phyloP scores from a whole-genome alignment of 2,888 invertebrate genomes.

The Oxycera nigricornis region DNA sequence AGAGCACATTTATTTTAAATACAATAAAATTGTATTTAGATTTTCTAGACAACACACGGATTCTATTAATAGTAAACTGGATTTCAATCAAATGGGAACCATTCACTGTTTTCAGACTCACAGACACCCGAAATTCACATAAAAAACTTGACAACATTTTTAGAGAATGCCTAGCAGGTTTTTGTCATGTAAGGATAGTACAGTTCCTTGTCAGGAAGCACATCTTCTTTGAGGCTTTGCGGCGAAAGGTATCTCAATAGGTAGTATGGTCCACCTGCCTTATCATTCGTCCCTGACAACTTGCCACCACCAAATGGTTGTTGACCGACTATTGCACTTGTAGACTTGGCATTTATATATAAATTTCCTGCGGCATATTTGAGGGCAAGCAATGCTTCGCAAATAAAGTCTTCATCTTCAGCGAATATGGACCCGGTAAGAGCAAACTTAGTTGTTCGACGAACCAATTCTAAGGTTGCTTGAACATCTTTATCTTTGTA shows the following conservation, averaged over 20 bases:
- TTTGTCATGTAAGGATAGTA: neutral
- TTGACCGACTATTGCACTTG: constrained; percentile 96
- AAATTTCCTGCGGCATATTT: constrained; percentile 93
- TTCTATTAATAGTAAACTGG: too few relatives aligned
- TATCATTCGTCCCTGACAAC: constrained; percentile 97
- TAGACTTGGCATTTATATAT: constrained; percentile 97
- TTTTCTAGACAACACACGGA: too few relatives aligned
- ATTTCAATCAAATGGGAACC: too few relatives aligned
- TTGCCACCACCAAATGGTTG: constrained; percentile 97
- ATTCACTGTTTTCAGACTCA: too few relatives aligned
- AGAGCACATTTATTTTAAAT: too few relatives aligned
- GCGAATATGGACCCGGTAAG: constrained; percentile 94
- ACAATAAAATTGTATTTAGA: too few relatives aligned
- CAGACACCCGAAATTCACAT: too few relatives aligned
- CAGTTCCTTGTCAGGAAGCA: neutral
- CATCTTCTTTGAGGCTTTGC: constrained; percentile 89
- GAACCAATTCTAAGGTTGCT: constrained; percentile 73
- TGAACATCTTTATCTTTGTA: constrained; percentile 80
- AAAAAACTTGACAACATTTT: too few relatives aligned
- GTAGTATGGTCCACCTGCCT: constrained; percentile 96
- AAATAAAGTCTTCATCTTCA: constrained; percentile 77
- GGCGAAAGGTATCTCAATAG: constrained; percentile 89
- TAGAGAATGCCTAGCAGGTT: neutral
- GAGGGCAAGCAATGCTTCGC: constrained; percentile 75
- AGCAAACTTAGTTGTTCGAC: constrained; percentile 82